Base-by-base conservation (phyloP, 1,140 invertebrate species). In the Drosophila bipectinata region DNA sequence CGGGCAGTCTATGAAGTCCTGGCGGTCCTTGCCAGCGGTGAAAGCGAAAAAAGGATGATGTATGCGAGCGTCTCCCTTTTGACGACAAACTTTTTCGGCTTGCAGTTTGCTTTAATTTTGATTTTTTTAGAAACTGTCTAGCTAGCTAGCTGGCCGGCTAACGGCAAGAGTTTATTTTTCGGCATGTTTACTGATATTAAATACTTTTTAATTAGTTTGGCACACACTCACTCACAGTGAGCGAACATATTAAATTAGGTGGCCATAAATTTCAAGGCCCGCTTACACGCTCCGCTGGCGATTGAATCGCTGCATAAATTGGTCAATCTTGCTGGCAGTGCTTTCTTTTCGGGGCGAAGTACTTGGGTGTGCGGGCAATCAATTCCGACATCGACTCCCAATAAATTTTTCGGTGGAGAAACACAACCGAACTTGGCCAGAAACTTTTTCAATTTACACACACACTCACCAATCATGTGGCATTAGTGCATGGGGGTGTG, bases 191-290 rank as follows among this genome's bases (percentile, higher is more conserved):
- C 83, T 77, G 71, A 88, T 88, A 82, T 88, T 87, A 87, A 87
- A 87, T 79, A 87, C 74, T 88, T 87, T 88, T 79, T 87, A 87
- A 87, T 87, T 87, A 87, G 82, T 87, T 87, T 87, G 59, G 74
- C 82, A 88, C 55, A 69, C 79, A 73, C 62, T 71, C 18, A 18
- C 41, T 34, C 58, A 52, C 58, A 63, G 47, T 63, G 15, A 77
- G 63, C 47, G 49, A 72, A 82, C 67, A 75, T 76, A 88, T 85
- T 82, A 82, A 88, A 88, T 85, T 71, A 77, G 60, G 72, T 49
- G 54, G 49, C 53, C 60, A 74, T 74, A 63, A 74, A 63, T 80
- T 44, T 72, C 21, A 55, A 44, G 44, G 37, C 18, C 67, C 63
- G 44, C 55, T 78, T 53, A 77, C 45, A 39, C 56, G 63, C 62